Conservation (phyloP, 1,140 invertebrate species). For the Grapholita molesta region DNA sequence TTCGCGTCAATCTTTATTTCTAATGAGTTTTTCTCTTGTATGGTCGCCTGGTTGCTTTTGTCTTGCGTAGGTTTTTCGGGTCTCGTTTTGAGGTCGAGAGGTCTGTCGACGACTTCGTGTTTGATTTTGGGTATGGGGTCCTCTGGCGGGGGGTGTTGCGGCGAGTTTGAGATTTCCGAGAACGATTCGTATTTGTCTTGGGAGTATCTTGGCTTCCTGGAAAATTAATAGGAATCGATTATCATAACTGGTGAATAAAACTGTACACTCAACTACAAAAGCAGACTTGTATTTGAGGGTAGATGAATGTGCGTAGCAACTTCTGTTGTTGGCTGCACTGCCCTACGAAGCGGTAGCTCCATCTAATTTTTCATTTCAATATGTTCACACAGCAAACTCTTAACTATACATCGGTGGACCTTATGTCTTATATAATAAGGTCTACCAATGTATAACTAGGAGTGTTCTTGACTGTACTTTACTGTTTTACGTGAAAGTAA, state of each 20-base stretch:
- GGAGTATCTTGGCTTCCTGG: slow-evolving; percentile 61
- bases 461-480: no score
- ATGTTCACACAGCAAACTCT: no score
- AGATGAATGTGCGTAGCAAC: no score
- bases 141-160: slow-evolving; percentile 54
- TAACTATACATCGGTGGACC: no score
- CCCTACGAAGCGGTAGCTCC: no score
- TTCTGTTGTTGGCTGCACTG: no score
- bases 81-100: slow-evolving; percentile 61
- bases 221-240: slow-evolving; percentile 21
- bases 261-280: no score
- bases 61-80: slow-evolving; percentile 45
- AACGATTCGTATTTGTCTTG: slow-evolving; percentile 68
- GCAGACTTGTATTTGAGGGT: no score
- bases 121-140: slow-evolving; percentile 49
- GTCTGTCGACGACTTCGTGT: slow-evolving; percentile 49
- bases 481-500: no score
- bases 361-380: no score
- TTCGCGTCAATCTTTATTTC: slow-evolving; percentile 66
- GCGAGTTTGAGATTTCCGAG: slow-evolving; percentile 65
- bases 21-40: slow-evolving; percentile 41
- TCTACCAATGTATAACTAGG: no score
- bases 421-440: no score
- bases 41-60: slow-evolving; percentile 50
- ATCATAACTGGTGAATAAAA: not conserved